A percentile compares a stretch with the other conserved stretches of the same genome.
phyloP scores from a whole-genome alignment of 1,140 invertebrate species.

The Drosophila ercepeae region DNA sequence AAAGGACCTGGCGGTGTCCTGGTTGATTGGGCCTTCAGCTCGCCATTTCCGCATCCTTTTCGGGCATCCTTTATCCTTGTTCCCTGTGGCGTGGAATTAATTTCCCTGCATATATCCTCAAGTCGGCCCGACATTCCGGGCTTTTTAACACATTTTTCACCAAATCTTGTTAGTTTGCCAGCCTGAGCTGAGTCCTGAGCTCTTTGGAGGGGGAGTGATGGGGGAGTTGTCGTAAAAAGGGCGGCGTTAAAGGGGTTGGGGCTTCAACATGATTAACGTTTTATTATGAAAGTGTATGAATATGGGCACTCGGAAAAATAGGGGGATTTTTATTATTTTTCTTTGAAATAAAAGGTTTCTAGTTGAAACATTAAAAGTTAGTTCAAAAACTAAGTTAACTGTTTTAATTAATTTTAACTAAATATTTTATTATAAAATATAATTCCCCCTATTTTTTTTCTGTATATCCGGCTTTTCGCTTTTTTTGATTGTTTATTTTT shows the following conservation, averaged over 20 bases:
- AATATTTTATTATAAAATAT: not conserved
- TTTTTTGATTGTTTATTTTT: slow-evolving; percentile 29
- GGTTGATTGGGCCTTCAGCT: not conserved
- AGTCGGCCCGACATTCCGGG: slow-evolving; percentile 43
- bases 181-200: no score
- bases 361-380: not conserved
- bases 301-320: not conserved
- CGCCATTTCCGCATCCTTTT: not conserved
- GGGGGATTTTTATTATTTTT: not conserved
- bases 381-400: not conserved
- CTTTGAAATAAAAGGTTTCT: not conserved
- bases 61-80: not conserved
- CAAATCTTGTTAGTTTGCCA: slow-evolving; percentile 39
- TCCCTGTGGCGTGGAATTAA: slow-evolving; percentile 37
- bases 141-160: slow-evolving; percentile 54
- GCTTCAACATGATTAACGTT: slow-evolving; percentile 73
- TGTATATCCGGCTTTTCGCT: not conserved
- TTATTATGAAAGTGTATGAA: slow-evolving; percentile 50
- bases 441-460: not conserved
- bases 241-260: slow-evolving; percentile 2
- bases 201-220: no score
- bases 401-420: not conserved
- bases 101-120: slow-evolving; percentile 58
- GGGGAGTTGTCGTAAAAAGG: not conserved
- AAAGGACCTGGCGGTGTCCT: not conserved